Evolutionary conservation across 2,888 invertebrate species (phyloP).

Genomic region (Danaus chrysippus): DNA sequence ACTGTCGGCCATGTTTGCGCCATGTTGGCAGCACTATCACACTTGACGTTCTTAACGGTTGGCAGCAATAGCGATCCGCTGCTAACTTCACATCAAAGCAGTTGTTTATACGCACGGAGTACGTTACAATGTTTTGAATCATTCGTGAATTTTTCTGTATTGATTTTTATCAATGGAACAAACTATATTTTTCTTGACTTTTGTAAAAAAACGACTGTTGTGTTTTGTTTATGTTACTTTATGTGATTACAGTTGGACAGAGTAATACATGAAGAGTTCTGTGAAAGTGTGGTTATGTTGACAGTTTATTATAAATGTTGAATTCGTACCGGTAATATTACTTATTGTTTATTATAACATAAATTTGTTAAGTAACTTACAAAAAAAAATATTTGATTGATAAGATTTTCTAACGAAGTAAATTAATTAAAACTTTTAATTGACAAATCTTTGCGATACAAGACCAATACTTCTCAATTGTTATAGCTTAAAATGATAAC

Average conservation of each 20-base stretch:
- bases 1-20: constrained; percentile 44
- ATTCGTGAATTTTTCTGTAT: constrained; percentile 44
- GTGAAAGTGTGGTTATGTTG: constrained; percentile 70
- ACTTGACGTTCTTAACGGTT: constrained; percentile 30
- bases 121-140: constrained; percentile 64
- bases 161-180: constrained; percentile 53
- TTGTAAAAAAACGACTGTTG: constrained; percentile 26
- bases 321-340: constrained; percentile 22
- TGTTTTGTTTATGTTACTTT: constrained; percentile 32
- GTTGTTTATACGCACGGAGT: constrained; percentile 48
- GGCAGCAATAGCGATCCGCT: constrained; percentile 33
- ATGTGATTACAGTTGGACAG: constrained; percentile 20
- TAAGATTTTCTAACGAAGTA: too few relatives aligned
- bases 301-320: constrained; percentile 44
- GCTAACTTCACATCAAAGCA: constrained; percentile 58
- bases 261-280: constrained; percentile 24
- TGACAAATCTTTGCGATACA: too few relatives aligned
- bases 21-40: constrained; percentile 45
- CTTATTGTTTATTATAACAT: constrained; percentile 8
- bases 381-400: too few relatives aligned
- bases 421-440: too few relatives aligned
- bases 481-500: background rate
- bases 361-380: too few relatives aligned
- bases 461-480: background rate
- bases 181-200: constrained; percentile 30